Conservation (phyloP, 2,797 vertebrate genomes). For the Anomalospiza imberbis region DNA sequence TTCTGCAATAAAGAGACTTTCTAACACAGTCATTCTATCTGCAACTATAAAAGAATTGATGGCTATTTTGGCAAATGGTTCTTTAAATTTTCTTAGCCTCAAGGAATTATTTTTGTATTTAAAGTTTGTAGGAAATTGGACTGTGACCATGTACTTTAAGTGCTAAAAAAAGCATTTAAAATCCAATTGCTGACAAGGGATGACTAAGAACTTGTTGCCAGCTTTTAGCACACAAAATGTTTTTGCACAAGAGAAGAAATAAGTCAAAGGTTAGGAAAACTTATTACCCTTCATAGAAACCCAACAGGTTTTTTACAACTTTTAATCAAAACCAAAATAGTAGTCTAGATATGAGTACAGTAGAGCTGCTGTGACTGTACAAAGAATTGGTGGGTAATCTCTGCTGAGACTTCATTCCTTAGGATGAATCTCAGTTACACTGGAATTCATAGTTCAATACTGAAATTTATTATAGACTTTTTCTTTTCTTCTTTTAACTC, state of each 20-base stretch:
- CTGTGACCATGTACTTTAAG: background rate
- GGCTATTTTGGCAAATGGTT: background rate
- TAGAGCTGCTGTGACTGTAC: background rate
- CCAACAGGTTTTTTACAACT: background rate
- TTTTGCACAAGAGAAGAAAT: constrained; percentile 3
- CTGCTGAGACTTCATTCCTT: background rate
- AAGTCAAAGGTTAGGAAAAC: constrained; percentile 33
- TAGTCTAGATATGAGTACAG: background rate
- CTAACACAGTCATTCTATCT: background rate
- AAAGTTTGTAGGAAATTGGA: background rate
- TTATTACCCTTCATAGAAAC: background rate
- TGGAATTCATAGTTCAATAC: background rate
- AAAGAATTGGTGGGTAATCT: background rate
- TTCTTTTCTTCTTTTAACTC: background rate
- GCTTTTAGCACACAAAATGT: background rate
- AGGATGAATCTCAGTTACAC: background rate
- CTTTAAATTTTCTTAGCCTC: background rate
- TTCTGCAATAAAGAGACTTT: background rate
- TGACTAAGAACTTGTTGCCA: background rate
- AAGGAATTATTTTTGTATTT: constrained; percentile 24
- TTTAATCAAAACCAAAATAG: constrained; percentile 33
- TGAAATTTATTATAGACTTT: background rate
- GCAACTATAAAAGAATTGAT: background rate
- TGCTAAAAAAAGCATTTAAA: constrained; percentile 8
- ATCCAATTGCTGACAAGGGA: background rate